Evolutionary conservation across 2,113 vertebrate species (phyloP).

Genomic region (Pavo muticus): DNA sequence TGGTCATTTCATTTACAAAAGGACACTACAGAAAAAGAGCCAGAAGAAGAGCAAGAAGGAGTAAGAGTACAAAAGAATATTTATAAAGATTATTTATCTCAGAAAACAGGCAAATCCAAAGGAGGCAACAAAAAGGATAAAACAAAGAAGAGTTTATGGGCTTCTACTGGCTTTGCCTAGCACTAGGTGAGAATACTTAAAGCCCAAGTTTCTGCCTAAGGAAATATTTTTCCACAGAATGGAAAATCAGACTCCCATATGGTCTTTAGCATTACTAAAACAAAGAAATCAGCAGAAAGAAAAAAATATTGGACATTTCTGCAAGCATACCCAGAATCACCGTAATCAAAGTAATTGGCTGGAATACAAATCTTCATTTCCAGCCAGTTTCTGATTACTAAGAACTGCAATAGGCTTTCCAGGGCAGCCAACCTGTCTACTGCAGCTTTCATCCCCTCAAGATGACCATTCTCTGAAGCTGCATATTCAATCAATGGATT

Average conservation of each 20-base stretch:
- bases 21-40: neutral
- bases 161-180: neutral
- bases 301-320: conserved; percentile 9
- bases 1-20: neutral
- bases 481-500: neutral
- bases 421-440: conserved; percentile 11
- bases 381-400: conserved; percentile 25
- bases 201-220: neutral
- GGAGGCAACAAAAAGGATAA: neutral
- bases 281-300: neutral
- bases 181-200: neutral
- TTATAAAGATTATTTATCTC: neutral
- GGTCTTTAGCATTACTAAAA: neutral
- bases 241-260: neutral
- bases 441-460: neutral
- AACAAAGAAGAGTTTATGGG: neutral
- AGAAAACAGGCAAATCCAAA: neutral
- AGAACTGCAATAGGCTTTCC: conserved; percentile 3
- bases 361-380: neutral
- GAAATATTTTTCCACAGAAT: neutral
- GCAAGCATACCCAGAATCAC: conserved; percentile 24
- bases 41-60: neutral
- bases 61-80: neutral
- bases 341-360: conserved; percentile 23
- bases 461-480: neutral